Evolutionary conservation across 2,888 invertebrate genomes (phyloP).

Genomic region (Allolobophora icterica): DNA sequence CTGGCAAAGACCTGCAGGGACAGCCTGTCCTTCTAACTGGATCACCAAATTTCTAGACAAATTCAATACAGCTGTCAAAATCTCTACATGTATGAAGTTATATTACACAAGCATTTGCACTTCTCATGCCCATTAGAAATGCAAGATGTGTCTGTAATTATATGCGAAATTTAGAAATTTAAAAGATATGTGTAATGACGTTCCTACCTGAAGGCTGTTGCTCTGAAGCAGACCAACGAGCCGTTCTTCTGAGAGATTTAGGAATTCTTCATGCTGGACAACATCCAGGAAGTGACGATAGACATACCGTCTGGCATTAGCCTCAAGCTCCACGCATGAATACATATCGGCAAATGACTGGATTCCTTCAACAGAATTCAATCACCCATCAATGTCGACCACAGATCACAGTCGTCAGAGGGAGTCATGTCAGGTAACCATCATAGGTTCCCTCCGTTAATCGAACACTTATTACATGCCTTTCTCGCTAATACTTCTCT

Average conservation of each 20-base stretch:
- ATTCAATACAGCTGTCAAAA: background rate
- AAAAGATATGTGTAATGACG: background rate
- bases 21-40: background rate
- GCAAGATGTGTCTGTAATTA: background rate
- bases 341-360: constrained; percentile 62
- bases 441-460: no score
- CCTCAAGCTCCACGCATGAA: constrained; percentile 60
- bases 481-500: background rate
- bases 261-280: constrained; percentile 59
- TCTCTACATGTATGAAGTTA: background rate
- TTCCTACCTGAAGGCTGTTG: constrained; percentile 58
- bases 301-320: constrained; percentile 57
- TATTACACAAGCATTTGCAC: no score
- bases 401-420: background rate
- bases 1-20: background rate
- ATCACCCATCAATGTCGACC: background rate
- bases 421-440: background rate
- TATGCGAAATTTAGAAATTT: background rate
- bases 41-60: background rate
- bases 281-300: constrained; percentile 62
- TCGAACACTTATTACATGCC: no score
- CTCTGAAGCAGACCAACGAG: constrained; percentile 56
- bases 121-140: background rate
- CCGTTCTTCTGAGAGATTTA: constrained; percentile 57
- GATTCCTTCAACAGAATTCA: constrained; percentile 54